Percentiles rank a stretch among this genome's conserved stretches.
Evolutionary conservation across 2,888 invertebrate genomes (phyloP).

Genomic region (Synergus japonicus): DNA sequence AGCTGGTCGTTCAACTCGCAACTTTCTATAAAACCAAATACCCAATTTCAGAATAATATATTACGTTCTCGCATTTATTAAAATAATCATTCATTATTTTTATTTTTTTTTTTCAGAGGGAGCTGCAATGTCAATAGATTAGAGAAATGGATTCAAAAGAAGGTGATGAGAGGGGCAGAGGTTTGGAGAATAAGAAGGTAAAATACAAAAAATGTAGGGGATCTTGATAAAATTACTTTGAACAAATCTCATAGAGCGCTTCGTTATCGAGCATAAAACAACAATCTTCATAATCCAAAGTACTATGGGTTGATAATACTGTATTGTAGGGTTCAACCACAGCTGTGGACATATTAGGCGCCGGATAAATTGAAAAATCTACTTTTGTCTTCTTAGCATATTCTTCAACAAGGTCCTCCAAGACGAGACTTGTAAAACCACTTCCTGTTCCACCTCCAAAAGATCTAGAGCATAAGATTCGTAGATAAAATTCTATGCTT

Average conservation of each 20-base stretch:
- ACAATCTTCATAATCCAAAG: conserved; percentile 95
- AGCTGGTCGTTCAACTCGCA: conserved; percentile 96
- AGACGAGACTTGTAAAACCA: conserved; percentile 95
- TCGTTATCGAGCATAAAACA: conserved; percentile 97
- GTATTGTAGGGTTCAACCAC: conserved; percentile 98
- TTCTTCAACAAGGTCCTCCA: conserved; percentile 97
- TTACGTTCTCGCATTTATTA: not conserved
- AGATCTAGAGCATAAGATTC: conserved; percentile 82
- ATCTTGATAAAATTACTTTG: conserved; percentile 71
- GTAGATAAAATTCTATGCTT: not conserved
- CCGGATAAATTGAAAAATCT: conserved; percentile 98
- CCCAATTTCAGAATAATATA: not conserved
- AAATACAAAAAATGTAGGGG: too few relatives aligned
- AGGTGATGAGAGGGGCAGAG: too few relatives aligned
- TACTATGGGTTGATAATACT: conserved; percentile 97
- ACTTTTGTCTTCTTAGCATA: conserved; percentile 98
- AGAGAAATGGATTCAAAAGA: too few relatives aligned
- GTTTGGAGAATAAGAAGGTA: too few relatives aligned
- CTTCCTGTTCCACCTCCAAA: conserved; percentile 97
- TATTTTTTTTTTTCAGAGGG: too few relatives aligned
- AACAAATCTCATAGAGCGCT: conserved; percentile 94
- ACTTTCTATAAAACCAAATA: conserved; percentile 81
- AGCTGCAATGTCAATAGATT: too few relatives aligned
- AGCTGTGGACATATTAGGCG: conserved; percentile 93
- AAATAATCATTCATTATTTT: too few relatives aligned